Evolutionary conservation across 2,113 vertebrate species (phyloP).

Genomic region (Gavia stellata): DNA sequence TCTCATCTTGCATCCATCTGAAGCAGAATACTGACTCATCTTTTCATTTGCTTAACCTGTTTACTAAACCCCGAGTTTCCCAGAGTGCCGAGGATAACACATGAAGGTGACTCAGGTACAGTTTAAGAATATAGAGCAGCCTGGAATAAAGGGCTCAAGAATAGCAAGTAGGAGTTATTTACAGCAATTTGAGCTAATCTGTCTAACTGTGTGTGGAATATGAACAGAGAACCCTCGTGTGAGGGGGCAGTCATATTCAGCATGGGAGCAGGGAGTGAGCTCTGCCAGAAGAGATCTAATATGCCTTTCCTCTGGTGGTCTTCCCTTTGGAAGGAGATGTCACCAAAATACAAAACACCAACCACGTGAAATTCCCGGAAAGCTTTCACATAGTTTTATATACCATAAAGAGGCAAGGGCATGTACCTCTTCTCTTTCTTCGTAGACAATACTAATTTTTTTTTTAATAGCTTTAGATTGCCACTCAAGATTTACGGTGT

Average conservation of each 20-base stretch:
- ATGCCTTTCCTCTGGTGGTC: not conserved
- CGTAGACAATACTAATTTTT: not conserved
- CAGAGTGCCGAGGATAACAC: not conserved
- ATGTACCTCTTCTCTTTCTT: not conserved
- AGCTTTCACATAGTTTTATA: not conserved
- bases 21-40: constrained; percentile 16
- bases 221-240: not conserved
- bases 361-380: not conserved
- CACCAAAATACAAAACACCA: not conserved
- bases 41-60: constrained; percentile 41
- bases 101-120: constrained; percentile 49
- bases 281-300: not conserved
- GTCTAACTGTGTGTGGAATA: not conserved
- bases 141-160: constrained; percentile 27
- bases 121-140: constrained; percentile 18
- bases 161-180: constrained; percentile 32
- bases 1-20: constrained; percentile 3
- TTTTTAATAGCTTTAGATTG: not conserved
- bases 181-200: constrained; percentile 34
- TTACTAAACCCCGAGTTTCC: constrained; percentile 4
- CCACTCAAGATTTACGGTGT: not conserved
- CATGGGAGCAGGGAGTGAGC: not conserved
- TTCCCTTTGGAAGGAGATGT: not conserved
- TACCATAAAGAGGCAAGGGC: not conserved
- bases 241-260: not conserved